Conservation (phyloP, 2,113 vertebrate genomes). For the Haplochromis vanheusdeni region DNA sequence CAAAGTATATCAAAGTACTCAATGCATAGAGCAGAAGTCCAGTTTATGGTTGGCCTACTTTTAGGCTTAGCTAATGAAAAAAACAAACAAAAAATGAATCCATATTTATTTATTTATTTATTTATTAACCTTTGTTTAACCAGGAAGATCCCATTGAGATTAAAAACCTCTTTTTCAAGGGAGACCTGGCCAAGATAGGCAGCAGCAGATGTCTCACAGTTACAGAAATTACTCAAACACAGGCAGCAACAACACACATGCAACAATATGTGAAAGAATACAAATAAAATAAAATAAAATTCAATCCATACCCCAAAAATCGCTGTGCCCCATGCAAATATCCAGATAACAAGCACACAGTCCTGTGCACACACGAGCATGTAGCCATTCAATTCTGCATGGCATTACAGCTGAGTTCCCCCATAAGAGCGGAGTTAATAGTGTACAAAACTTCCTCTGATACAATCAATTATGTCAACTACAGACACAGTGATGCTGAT, state of each 20-base stretch:
- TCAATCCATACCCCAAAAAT: background rate
- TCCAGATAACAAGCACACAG: background rate
- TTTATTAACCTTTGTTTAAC: too few species aligned
- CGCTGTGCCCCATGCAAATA: background rate
- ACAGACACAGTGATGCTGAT: constrained; percentile 44
- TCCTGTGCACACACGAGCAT: background rate
- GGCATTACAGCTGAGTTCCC: background rate
- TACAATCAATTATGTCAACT: constrained; percentile 56
- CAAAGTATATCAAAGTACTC: background rate
- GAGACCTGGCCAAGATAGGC: too few species aligned
- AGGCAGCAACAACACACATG: too few species aligned
- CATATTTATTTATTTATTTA: background rate
- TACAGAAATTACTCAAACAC: too few species aligned
- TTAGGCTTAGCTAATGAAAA: background rate
- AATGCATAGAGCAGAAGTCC: background rate
- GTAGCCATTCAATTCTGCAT: background rate
- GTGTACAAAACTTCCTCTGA: constrained; percentile 54
- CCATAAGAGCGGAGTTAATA: constrained; percentile 27
- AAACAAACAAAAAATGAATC: background rate
- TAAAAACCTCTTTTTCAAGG: too few species aligned
- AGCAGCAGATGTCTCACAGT: too few species aligned
- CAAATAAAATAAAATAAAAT: too few species aligned
- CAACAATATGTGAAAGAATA: too few species aligned
- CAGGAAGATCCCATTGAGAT: too few species aligned
- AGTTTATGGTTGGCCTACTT: background rate